Evolutionary conservation across 2,888 invertebrate genomes (phyloP).

Genomic region (Listrodromus nycthemerus): DNA sequence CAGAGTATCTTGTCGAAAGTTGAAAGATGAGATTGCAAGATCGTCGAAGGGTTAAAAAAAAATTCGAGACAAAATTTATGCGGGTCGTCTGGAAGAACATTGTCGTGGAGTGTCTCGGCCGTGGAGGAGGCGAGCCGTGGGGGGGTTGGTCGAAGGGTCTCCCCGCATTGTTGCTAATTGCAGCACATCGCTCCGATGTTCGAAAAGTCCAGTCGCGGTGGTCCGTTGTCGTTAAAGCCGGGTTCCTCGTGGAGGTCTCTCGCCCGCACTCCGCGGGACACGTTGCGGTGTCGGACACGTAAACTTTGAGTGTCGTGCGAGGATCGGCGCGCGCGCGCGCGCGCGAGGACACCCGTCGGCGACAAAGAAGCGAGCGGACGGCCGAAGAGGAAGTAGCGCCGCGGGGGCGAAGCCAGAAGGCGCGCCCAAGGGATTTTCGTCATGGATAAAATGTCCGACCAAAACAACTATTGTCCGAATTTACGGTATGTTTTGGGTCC

Average conservation of each 20-base stretch:
- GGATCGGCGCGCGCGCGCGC: not conserved
- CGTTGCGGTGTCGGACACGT: constrained; percentile 50
- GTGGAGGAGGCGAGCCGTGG: constrained; percentile 73
- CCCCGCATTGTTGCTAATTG: constrained; percentile 82
- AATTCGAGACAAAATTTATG: constrained; percentile 64
- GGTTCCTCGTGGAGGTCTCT: constrained; percentile 7
- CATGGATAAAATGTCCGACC: constrained; percentile 66
- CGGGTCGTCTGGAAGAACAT: constrained; percentile 69
- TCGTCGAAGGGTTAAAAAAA: not conserved
- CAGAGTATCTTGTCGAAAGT: constrained; percentile 20
- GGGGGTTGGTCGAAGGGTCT: constrained; percentile 15
- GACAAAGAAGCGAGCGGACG: not conserved
- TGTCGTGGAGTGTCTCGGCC: constrained; percentile 63
- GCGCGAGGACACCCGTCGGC: constrained; percentile 30
- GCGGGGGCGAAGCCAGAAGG: constrained; percentile 19
- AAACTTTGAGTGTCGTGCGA: constrained; percentile 5
- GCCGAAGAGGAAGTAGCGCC: constrained; percentile 40
- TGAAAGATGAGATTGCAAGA: constrained; percentile 17
- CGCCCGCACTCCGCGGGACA: constrained; percentile 38
- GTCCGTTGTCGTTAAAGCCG: constrained; percentile 60
- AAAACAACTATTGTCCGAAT: constrained; percentile 80
- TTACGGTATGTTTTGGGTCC: constrained; percentile 79
- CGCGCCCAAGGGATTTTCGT: constrained; percentile 64
- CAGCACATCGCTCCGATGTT: constrained; percentile 60
- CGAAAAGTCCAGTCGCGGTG: constrained; percentile 75